phyloP scores from a whole-genome alignment of 2,888 invertebrate species.

The Drosophila leonis region DNA sequence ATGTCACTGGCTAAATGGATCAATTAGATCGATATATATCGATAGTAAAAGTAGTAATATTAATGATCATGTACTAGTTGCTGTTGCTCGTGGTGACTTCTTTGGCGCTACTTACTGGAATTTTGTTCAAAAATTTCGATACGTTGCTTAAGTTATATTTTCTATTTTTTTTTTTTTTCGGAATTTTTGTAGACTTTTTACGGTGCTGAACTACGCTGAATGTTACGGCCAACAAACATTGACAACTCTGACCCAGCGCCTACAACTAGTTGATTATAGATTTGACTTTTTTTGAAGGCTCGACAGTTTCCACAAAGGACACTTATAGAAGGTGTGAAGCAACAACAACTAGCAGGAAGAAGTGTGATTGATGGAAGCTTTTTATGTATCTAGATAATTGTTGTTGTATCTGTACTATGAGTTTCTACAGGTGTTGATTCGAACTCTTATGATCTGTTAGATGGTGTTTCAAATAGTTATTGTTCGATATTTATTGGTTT shows the following conservation, averaged over 20 bases:
- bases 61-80: not conserved
- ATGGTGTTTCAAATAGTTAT: not conserved
- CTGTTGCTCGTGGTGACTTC: constrained; percentile 2
- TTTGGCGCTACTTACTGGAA: constrained; percentile 57
- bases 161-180: constrained; percentile 35
- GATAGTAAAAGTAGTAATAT: not conserved
- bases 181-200: constrained; percentile 54
- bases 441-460: not conserved
- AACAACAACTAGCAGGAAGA: not conserved
- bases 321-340: not conserved
- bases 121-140: constrained; percentile 56
- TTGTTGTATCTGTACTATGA: too few species aligned
- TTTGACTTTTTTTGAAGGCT: not conserved
- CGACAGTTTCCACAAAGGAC: constrained; percentile 31
- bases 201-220: constrained; percentile 54
- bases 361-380: too few species aligned
- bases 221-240: constrained; percentile 53
- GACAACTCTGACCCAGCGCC: constrained; percentile 36
- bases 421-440: too few species aligned
- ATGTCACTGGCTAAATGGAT: constrained; percentile 86
- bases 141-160: constrained; percentile 18
- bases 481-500: not conserved
- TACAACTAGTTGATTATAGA: constrained; percentile 3
- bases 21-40: not conserved
- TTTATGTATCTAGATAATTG: too few species aligned